Base-by-base conservation (phyloP, 2,797 vertebrate species). In the Pseudochromis fuscus region DNA sequence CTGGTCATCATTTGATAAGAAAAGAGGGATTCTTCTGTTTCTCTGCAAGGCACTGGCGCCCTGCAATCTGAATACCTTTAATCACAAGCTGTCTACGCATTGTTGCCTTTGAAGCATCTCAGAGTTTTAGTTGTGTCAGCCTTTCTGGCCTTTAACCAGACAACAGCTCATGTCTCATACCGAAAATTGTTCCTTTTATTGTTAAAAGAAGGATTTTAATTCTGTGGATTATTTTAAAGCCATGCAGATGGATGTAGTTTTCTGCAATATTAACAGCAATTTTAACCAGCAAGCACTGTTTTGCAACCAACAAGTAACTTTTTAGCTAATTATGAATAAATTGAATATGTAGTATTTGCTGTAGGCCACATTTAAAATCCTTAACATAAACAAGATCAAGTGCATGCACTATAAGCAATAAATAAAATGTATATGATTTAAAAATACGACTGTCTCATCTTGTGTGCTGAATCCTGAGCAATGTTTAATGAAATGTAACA, bases 401-500 rank as follows among this genome's bases (percentile, higher is more conserved):
- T 42, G 5, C 16, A 31, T 45, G 37, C 40, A 45, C 28, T 53
- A 46, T 16, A 12, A 52, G 3, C 10, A 37, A 51, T 10, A 61
- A 10, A 55, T 46, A 13, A 25, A 13, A 25, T 49, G 15, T 16
- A n/a, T 13, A 51, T 53, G 40, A 60, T 35, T 56, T 38, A 46
- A 37, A 55, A 50, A 44, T 56, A 58, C 53, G 38, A 50, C 45
- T 71, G 44, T 71, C 69, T 53, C 40, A 35, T 70, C 72, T 49
- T 40, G 56, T 86, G 65, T 74, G 59, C 23, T 53, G 71, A 61
- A 80, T 77, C 15, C 25, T 48, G 27, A 72, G 40, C 46, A 75
- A 82, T 38, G 60, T 62, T 63, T 71, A 73, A 13, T 63, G 66
- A 72, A 72, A 51, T 40, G 63, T 74, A 65, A 69, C 24, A 49